Evolutionary conservation across 2,797 vertebrate genomes (phyloP).

Genomic region (Pygocentrus nattereri): DNA sequence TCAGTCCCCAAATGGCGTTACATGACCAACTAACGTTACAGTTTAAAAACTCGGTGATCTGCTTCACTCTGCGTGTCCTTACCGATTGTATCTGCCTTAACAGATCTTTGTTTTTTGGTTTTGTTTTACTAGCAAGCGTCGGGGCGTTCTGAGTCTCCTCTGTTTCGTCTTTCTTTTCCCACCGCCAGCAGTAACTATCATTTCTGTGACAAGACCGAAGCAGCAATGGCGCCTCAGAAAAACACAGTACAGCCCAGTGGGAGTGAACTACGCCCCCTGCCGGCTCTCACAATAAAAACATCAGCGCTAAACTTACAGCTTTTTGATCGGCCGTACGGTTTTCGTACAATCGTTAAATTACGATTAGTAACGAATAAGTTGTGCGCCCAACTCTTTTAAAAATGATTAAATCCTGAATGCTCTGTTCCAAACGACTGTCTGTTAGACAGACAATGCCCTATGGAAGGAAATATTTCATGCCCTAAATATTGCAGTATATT

Average conservation of each 20-base stretch:
- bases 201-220: background rate
- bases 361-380: too few species aligned
- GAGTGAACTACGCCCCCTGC: background rate
- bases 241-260: background rate
- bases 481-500: too few species aligned
- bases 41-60: slow-evolving; percentile 21
- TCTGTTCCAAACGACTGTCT: too few species aligned
- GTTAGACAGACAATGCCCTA: too few species aligned
- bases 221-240: background rate
- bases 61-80: slow-evolving; percentile 55
- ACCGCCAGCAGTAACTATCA: slow-evolving; percentile 19
- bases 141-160: slow-evolving; percentile 19
- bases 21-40: slow-evolving; percentile 9
- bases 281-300: background rate
- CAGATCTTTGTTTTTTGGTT: slow-evolving; percentile 42
- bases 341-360: too few species aligned
- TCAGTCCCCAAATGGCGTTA: slow-evolving; percentile 38
- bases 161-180: slow-evolving; percentile 8
- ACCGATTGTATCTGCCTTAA: slow-evolving; percentile 61
- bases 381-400: background rate
- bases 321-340: too few species aligned
- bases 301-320: too few species aligned
- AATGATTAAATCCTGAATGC: background rate
- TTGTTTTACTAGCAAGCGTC: slow-evolving; percentile 36
- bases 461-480: too few species aligned